Conservation (phyloP, 2,113 vertebrate species). For the Pachycephala philippinensis region DNA sequence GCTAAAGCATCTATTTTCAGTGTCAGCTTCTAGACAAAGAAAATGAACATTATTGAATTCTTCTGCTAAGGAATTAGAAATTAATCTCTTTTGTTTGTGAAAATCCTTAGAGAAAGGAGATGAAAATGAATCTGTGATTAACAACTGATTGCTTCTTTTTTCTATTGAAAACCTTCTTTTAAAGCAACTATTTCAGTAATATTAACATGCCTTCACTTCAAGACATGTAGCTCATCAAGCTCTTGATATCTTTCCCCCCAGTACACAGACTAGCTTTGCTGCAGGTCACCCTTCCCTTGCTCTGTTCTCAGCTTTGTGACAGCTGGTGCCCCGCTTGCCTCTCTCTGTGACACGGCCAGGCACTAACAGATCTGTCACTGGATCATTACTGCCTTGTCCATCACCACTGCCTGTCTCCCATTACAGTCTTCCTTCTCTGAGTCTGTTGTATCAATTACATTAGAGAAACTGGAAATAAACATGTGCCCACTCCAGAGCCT, state of each 20-base stretch:
- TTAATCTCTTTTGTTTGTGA: neutral
- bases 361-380: neutral
- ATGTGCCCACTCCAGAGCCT: neutral
- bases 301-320: neutral
- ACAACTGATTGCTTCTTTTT: neutral
- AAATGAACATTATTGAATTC: neutral
- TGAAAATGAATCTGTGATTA: neutral
- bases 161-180: neutral
- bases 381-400: neutral
- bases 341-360: neutral
- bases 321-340: fast-evolving
- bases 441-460: neutral
- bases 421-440: neutral
- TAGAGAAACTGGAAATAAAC: neutral
- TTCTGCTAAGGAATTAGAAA: neutral
- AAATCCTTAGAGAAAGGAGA: neutral
- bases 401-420: neutral
- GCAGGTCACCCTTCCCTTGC: neutral
- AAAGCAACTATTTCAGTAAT: neutral
- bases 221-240: neutral
- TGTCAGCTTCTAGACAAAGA: neutral
- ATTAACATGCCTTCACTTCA: neutral
- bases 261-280: neutral
- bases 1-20: neutral
- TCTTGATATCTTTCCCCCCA: fast-evolving